These are phyloP conservation scores for Drosophila engyochracea DNA, from an alignment of 2,888 invertebrate genomes.

Conservation along the genomic window DNA sequence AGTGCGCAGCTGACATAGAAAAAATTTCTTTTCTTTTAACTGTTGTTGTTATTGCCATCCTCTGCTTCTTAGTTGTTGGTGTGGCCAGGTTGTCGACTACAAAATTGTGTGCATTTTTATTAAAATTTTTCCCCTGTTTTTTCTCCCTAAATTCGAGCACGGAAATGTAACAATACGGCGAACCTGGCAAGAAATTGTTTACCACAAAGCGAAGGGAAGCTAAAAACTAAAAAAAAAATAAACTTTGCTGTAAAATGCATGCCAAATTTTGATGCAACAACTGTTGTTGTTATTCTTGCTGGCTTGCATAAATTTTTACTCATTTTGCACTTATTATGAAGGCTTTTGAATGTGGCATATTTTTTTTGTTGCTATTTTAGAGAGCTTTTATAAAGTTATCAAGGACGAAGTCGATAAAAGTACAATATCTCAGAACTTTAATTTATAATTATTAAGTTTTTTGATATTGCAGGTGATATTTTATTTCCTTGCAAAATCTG, in stretches of 20 bases:
- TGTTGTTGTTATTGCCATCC: constrained; percentile 32
- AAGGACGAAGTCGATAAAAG: background rate
- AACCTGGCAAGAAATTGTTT: constrained; percentile 55
- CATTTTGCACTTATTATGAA: constrained; percentile 48
- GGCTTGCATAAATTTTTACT: constrained; percentile 43
- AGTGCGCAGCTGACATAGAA: constrained; percentile 66
- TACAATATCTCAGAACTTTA: background rate
- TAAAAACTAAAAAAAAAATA: constrained; percentile 13
- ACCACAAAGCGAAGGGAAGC: constrained; percentile 40
- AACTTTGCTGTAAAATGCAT: constrained; percentile 43
- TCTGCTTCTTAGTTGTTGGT: constrained; percentile 29
- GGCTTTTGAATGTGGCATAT: constrained; percentile 22
- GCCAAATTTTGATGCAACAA: constrained; percentile 30
- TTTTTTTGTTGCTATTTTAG: background rate
- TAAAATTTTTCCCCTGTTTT: constrained; percentile 38
- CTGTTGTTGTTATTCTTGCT: constrained; percentile 24
- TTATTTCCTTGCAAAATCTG: background rate
- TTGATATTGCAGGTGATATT: background rate
- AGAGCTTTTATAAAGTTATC: background rate
- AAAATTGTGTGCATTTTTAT: constrained; percentile 76
- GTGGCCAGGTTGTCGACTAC: constrained; percentile 67
- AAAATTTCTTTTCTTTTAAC: constrained; percentile 41
- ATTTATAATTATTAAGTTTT: background rate
- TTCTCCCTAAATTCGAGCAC: constrained; percentile 59
- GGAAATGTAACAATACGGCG: constrained; percentile 70